Percentiles rank a stretch among this genome's conserved stretches.
Conservation (phyloP, 1,140 invertebrate species). For the Leptopilina boulardi region DNA sequence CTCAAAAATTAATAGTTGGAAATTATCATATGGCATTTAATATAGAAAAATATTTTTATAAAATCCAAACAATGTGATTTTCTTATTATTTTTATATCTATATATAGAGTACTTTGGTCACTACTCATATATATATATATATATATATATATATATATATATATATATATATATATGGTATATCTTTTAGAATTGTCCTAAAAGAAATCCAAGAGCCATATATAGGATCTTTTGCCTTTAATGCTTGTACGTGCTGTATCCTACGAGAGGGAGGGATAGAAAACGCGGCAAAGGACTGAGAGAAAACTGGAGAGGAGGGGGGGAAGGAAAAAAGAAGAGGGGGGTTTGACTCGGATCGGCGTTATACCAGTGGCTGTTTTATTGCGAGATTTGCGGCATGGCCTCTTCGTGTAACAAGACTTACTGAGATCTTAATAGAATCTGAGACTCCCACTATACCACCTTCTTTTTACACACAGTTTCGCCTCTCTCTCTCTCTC, state of each 20-base stretch:
- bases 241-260: conserved; percentile 23
- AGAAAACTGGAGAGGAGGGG: background rate
- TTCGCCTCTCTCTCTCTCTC: too few relatives aligned
- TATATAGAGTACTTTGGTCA: too few relatives aligned
- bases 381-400: conserved; percentile 75
- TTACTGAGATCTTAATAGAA: conserved; percentile 77
- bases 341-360: conserved; percentile 28
- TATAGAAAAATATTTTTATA: too few relatives aligned
- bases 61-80: too few relatives aligned
- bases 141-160: too few relatives aligned
- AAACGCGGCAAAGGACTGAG: conserved; percentile 8
- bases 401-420: conserved; percentile 72
- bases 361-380: conserved; percentile 70
- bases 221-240: conserved; percentile 17
- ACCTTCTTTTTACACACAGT: conserved; percentile 48
- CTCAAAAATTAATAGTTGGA: too few relatives aligned
- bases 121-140: too few relatives aligned
- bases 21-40: too few relatives aligned
- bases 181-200: conserved; percentile 17
- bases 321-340: too few relatives aligned
- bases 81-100: too few relatives aligned
- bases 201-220: conserved; percentile 10
- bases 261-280: background rate
- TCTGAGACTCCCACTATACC: conserved; percentile 65
- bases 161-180: too few relatives aligned